phyloP scores from a whole-genome alignment of 2,888 invertebrate species.

The Myopa testacea region DNA sequence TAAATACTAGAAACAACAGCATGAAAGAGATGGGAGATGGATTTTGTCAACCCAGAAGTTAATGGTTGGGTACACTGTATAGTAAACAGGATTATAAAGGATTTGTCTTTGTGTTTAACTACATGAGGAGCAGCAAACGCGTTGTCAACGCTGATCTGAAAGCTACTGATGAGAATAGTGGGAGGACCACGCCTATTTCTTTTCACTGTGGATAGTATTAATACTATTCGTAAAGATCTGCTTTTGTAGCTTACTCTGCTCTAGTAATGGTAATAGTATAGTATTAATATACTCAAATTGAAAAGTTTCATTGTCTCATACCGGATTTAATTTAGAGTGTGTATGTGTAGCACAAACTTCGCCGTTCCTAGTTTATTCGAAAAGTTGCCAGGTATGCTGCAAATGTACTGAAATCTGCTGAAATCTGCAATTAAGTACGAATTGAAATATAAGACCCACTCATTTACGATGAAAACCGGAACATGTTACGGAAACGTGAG shows the following conservation, averaged over 20 bases:
- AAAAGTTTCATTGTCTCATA: no score
- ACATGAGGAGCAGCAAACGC: no score
- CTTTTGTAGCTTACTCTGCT: no score
- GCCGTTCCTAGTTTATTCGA: background rate
- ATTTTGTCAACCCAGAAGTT: background rate
- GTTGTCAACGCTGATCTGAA: no score
- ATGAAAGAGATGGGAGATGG: background rate
- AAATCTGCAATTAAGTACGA: constrained; percentile 38
- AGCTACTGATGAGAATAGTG: no score
- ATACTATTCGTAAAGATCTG: no score
- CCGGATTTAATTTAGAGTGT: no score
- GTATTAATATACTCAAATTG: no score
- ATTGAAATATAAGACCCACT: constrained; percentile 4
- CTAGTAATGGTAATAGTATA: no score
- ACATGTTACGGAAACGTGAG: background rate
- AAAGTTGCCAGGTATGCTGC: constrained; percentile 9
- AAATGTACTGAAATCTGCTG: constrained; percentile 19
- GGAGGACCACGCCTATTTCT: no score
- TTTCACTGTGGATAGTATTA: no score
- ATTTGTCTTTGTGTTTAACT: no score
- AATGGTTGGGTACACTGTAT: background rate
- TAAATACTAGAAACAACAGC: background rate
- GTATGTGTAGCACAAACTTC: background rate
- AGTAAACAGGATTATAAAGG: background rate
- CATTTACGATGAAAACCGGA: background rate